A percentile compares a stretch with the other conserved stretches of the same genome.
Conservation (phyloP, 2,888 invertebrate genomes). For the Standfussiana lucernea region DNA sequence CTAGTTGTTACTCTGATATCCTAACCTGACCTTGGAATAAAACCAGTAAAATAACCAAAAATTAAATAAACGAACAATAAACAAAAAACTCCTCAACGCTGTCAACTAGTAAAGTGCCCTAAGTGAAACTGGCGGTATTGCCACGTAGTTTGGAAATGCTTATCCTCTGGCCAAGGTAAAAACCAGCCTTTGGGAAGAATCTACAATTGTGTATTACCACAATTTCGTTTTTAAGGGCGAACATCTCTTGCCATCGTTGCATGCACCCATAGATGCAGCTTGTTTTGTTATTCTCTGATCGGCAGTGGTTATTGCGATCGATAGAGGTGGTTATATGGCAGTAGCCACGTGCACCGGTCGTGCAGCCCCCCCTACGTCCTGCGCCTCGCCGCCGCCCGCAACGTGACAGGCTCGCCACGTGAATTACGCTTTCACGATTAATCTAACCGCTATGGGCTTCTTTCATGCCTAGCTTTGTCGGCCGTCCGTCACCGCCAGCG, state of each 20-base stretch:
- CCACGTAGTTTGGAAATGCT: not conserved
- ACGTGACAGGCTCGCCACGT: conserved; percentile 74
- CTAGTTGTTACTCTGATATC: not conserved
- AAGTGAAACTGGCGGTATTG: not conserved
- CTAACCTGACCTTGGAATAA: not conserved
- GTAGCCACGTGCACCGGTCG: conserved; percentile 75
- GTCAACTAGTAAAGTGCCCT: not conserved
- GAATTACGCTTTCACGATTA: conserved; percentile 69
- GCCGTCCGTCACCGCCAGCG: conserved; percentile 58
- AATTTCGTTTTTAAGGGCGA: not conserved
- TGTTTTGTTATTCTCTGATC: conserved; percentile 50
- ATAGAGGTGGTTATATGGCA: conserved; percentile 59
- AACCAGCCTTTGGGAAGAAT: not conserved
- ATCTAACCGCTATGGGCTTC: conserved; percentile 68
- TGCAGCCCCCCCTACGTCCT: conserved; percentile 61
- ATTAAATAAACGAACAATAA: not conserved
- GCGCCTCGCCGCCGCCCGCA: conserved; percentile 51
- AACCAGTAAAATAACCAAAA: not conserved
- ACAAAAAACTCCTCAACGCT: not conserved
- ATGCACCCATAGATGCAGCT: conserved; percentile 43
- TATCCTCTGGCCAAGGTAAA: not conserved
- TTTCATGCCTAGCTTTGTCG: conserved; percentile 62
- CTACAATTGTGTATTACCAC: not conserved
- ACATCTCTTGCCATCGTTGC: not conserved
- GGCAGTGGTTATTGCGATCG: conserved; percentile 65